Evolutionary conservation across 2,888 invertebrate species (phyloP).

Genomic region (Leucophenga maculata): DNA sequence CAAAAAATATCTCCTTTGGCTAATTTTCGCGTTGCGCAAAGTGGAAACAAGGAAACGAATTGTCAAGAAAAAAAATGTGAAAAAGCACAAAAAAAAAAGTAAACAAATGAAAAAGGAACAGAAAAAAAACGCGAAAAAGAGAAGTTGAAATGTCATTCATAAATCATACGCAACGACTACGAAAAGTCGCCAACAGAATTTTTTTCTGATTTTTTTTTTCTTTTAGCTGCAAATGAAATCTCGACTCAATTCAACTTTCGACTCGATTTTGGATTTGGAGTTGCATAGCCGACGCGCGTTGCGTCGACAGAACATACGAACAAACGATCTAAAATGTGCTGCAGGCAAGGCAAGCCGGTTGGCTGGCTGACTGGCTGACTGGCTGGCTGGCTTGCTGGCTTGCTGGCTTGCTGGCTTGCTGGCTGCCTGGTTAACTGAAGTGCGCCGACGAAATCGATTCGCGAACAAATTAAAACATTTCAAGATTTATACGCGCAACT

Average conservation of each 20-base stretch:
- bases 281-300: not conserved
- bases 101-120: not conserved
- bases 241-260: too few species aligned
- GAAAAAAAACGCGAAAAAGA: not conserved
- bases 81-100: not conserved
- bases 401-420: too few species aligned
- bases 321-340: not conserved
- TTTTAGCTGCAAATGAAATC: constrained; percentile 3
- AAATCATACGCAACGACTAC: constrained; percentile 62
- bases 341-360: constrained; percentile 3
- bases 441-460: constrained; percentile 62
- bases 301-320: too few species aligned
- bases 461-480: constrained; percentile 70
- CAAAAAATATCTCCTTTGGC: constrained; percentile 55
- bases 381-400: too few species aligned
- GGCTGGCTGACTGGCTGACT: too few species aligned
- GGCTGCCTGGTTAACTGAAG: not conserved
- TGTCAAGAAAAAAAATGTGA: constrained; percentile 13
- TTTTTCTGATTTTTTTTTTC: constrained; percentile 27
- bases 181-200: constrained; percentile 39
- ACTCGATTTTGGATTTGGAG: too few species aligned
- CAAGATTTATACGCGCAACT: constrained; percentile 70
- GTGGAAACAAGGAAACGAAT: constrained; percentile 30
- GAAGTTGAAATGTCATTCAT: constrained; percentile 64
- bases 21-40: constrained; percentile 52